Evolutionary conservation across 1,140 invertebrate genomes (phyloP).

Genomic region (Meloidogyne exigua): DNA sequence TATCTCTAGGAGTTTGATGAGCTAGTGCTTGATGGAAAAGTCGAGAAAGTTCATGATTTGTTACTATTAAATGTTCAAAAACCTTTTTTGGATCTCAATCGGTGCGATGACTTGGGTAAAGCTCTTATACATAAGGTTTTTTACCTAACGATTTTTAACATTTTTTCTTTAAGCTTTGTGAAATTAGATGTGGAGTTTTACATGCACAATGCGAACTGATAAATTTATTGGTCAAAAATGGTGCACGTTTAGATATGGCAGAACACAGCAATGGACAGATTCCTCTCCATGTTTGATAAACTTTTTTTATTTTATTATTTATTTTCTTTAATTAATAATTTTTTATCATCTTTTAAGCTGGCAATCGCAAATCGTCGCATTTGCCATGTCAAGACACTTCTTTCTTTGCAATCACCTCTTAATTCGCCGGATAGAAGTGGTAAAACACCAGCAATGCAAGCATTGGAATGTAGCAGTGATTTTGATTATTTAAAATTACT

Average conservation of each 20-base stretch:
- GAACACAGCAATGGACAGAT: slow-evolving; percentile 28
- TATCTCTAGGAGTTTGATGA: slow-evolving; percentile 30
- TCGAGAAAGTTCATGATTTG: slow-evolving; percentile 24
- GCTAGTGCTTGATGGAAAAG: slow-evolving; percentile 33
- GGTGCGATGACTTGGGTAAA: slow-evolving; percentile 20
- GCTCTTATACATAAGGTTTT: slow-evolving; percentile 31
- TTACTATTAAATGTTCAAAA: slow-evolving; percentile 7
- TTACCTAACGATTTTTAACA: not conserved
- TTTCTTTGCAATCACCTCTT: slow-evolving; percentile 28
- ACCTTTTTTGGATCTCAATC: slow-evolving; percentile 17
- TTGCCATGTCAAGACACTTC: slow-evolving; percentile 30
- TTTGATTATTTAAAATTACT: slow-evolving; percentile 29
- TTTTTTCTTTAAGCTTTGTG: slow-evolving; percentile 30
- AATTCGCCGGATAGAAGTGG: slow-evolving; percentile 24
- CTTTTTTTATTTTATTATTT: not conserved
- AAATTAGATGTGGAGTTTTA: slow-evolving; percentile 24
- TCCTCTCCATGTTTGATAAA: slow-evolving; percentile 27
- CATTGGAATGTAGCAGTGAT: slow-evolving; percentile 29
- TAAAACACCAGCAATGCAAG: slow-evolving; percentile 26
- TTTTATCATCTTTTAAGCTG: not conserved
- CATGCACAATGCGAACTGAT: slow-evolving; percentile 35
- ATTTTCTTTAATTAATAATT: not conserved
- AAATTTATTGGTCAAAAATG: slow-evolving; percentile 18
- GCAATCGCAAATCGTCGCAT: slow-evolving; percentile 31
- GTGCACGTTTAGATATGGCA: slow-evolving; percentile 28